Evolutionary conservation across 2,888 invertebrate species (phyloP).

Genomic region (Leptinotarsa peninsularis): DNA sequence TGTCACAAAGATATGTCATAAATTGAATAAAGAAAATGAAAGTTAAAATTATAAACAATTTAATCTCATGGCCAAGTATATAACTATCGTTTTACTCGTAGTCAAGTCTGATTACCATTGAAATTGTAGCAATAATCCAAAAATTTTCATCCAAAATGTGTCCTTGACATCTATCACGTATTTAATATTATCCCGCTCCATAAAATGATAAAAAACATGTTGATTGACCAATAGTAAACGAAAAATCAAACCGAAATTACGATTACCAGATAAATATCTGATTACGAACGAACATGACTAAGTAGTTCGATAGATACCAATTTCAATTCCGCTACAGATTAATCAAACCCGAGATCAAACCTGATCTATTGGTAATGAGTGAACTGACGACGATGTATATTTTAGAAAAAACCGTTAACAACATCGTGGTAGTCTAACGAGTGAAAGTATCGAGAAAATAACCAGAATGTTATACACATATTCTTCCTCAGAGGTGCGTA

Average conservation of each 20-base stretch:
- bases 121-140: too few species aligned
- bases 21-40: too few species aligned
- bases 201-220: constrained; percentile 1
- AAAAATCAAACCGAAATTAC: constrained; percentile 6
- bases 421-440: constrained; percentile 7
- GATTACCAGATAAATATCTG: constrained; percentile 16
- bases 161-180: constrained; percentile 2
- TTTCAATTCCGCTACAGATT: constrained; percentile 21
- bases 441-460: constrained; percentile 5
- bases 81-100: too few species aligned
- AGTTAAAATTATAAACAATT: too few species aligned
- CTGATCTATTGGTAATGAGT: constrained; percentile 16
- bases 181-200: neutral
- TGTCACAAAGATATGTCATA: too few species aligned
- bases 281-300: constrained; percentile 20
- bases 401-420: constrained; percentile 8
- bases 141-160: neutral
- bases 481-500: neutral
- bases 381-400: constrained; percentile 8
- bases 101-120: too few species aligned
- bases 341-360: neutral
- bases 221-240: constrained; percentile 2
- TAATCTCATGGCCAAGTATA: too few species aligned
- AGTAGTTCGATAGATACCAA: constrained; percentile 20
- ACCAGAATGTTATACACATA: neutral